Conservation (phyloP, 1,140 invertebrate genomes). For the Drosophila ficusphila region DNA sequence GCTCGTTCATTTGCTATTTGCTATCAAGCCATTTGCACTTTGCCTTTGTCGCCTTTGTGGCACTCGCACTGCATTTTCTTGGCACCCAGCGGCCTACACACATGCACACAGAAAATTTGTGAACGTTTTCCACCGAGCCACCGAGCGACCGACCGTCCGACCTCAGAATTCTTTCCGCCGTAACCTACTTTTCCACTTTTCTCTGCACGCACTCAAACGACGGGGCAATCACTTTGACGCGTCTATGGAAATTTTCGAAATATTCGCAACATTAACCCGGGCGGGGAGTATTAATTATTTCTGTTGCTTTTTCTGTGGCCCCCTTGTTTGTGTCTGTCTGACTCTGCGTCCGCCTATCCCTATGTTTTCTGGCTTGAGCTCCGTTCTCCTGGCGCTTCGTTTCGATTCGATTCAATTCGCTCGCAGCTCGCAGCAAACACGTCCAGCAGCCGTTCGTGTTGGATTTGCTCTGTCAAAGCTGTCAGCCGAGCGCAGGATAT, state of each 20-base stretch:
- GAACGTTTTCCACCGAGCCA: slow-evolving; percentile 45
- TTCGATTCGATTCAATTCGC: slow-evolving; percentile 29
- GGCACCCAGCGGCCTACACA: slow-evolving; percentile 51
- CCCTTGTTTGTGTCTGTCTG: slow-evolving; percentile 12
- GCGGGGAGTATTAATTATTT: slow-evolving; percentile 17
- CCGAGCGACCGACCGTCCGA: slow-evolving; percentile 42
- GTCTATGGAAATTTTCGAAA: slow-evolving; percentile 16
- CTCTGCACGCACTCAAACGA: slow-evolving; percentile 35
- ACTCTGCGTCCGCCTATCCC: slow-evolving; percentile 52
- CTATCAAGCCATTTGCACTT: slow-evolving; percentile 71
- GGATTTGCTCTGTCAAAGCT: slow-evolving; percentile 51
- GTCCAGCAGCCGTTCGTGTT: slow-evolving; percentile 72
- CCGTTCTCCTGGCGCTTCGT: slow-evolving; percentile 34
- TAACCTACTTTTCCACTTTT: slow-evolving; percentile 74
- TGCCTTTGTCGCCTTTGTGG: slow-evolving; percentile 54
- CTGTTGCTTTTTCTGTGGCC: neutral
- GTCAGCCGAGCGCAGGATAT: slow-evolving; percentile 13
- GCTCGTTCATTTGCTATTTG: slow-evolving; percentile 54
- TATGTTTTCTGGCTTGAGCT: slow-evolving; percentile 61
- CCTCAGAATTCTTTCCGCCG: slow-evolving; percentile 43
- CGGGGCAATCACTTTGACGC: slow-evolving; percentile 1
- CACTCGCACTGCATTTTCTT: slow-evolving; percentile 67
- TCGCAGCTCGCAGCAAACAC: slow-evolving; percentile 52
- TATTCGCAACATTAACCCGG: slow-evolving; percentile 35
- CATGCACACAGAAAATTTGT: slow-evolving; percentile 48